Evolutionary conservation across 2,888 invertebrate species (phyloP).

Genomic region (Tethea ocularis): DNA sequence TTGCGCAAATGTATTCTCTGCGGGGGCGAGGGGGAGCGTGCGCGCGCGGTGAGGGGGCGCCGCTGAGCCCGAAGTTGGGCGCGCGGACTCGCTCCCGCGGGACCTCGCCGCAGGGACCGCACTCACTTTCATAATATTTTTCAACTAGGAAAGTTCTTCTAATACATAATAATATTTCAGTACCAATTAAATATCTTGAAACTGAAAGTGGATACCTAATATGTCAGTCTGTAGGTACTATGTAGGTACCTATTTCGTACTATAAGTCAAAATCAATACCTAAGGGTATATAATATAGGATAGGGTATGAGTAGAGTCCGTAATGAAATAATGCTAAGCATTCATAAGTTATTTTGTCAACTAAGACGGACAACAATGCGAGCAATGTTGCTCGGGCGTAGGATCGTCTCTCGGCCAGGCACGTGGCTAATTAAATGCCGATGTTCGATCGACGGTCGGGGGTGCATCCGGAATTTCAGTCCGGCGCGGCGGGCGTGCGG

Average conservation of each 20-base stretch:
- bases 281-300: no score
- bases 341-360: conserved; percentile 66
- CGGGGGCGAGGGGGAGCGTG: conserved; percentile 59
- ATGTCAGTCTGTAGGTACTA: no score
- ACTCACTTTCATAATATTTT: conserved; percentile 46
- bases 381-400: conserved; percentile 60
- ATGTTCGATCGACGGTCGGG: conserved; percentile 57
- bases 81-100: conserved; percentile 78
- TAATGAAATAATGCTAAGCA: conserved; percentile 48
- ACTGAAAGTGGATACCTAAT: no score
- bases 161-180: not conserved
- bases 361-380: conserved; percentile 67
- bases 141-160: conserved; percentile 18
- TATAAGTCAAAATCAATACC: no score
- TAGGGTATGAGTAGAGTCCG: not conserved
- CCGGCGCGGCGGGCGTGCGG: conserved; percentile 50
- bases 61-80: conserved; percentile 82
- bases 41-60: conserved; percentile 49
- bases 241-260: no score
- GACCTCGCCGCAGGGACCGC: conserved; percentile 69
- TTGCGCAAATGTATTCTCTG: conserved; percentile 83
- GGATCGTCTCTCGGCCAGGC: conserved; percentile 60
- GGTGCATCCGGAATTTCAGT: conserved; percentile 64
- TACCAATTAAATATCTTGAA: no score
- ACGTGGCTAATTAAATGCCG: conserved; percentile 83